Evolutionary conservation across 92 coral and sea anemone species (phyloP).

Genomic region (Heliopora coerulea): DNA sequence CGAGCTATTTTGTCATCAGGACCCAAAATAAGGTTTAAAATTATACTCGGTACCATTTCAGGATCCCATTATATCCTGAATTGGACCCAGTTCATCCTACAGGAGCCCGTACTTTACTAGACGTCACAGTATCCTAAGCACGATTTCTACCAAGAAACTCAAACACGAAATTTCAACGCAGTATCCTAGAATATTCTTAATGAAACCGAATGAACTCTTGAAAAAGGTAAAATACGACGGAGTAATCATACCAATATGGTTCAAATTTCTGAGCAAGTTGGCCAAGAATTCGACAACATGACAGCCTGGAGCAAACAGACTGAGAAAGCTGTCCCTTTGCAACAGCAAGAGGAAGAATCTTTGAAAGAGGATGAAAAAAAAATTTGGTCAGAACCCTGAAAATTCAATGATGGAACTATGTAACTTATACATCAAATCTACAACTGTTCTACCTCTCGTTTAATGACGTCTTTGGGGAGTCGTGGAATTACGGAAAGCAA

Average conservation of each 20-base stretch:
- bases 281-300: conserved; percentile 90
- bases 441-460: conserved; percentile 78
- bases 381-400: background rate
- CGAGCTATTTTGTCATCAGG: too few relatives aligned
- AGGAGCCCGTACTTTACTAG: too few relatives aligned
- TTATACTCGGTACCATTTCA: too few relatives aligned
- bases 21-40: too few relatives aligned
- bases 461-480: conserved; percentile 91
- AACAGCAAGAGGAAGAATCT: conserved; percentile 89
- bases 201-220: too few relatives aligned
- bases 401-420: background rate
- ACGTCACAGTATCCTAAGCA: too few relatives aligned
- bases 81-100: too few relatives aligned
- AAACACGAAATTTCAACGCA: too few relatives aligned
- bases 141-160: too few relatives aligned
- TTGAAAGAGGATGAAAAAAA: conserved; percentile 6
- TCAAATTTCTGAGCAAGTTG: conserved; percentile 91
- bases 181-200: too few relatives aligned
- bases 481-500: conserved; percentile 72
- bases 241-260: conserved; percentile 70
- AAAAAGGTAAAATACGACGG: too few relatives aligned
- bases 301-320: conserved; percentile 85
- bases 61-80: too few relatives aligned
- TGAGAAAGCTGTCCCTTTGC: conserved; percentile 94
- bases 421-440: background rate